These are phyloP conservation scores for Tipula vernalis DNA, from an alignment of 2,888 invertebrate species.

Conservation along the genomic window DNA sequence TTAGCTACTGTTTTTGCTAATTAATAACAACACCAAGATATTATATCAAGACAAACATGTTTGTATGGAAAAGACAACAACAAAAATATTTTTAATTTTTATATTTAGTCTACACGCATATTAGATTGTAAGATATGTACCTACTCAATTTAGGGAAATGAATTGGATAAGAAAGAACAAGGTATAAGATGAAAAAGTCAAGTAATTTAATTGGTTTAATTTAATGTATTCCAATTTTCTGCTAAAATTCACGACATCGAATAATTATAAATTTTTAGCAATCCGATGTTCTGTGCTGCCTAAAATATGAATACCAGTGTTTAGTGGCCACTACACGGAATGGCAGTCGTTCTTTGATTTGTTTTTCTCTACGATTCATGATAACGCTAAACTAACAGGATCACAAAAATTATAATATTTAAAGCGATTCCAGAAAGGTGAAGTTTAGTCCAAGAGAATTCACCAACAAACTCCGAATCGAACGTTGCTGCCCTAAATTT, in stretches of 20 bases:
- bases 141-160: background rate
- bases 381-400: too few relatives aligned
- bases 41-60: background rate
- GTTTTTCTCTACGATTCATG: too few relatives aligned
- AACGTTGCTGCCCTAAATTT: too few relatives aligned
- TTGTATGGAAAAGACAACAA: background rate
- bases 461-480: too few relatives aligned
- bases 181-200: background rate
- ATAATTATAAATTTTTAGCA: too few relatives aligned
- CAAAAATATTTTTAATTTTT: background rate
- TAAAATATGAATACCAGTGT: too few relatives aligned
- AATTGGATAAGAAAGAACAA: background rate
- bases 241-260: background rate
- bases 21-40: constrained; percentile 29
- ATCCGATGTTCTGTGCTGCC: too few relatives aligned
- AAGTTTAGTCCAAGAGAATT: too few relatives aligned
- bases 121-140: background rate
- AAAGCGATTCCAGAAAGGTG: too few relatives aligned
- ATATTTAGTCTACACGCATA: background rate
- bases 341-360: too few relatives aligned
- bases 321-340: too few relatives aligned
- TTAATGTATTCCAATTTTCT: background rate
- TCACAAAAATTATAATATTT: too few relatives aligned
- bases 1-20: constrained; percentile 34
- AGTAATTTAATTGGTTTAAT: background rate